A percentile compares a stretch with the other conserved stretches of the same genome.
phyloP scores from a whole-genome alignment of 2,113 vertebrate genomes.

The Etheostoma cragini region DNA sequence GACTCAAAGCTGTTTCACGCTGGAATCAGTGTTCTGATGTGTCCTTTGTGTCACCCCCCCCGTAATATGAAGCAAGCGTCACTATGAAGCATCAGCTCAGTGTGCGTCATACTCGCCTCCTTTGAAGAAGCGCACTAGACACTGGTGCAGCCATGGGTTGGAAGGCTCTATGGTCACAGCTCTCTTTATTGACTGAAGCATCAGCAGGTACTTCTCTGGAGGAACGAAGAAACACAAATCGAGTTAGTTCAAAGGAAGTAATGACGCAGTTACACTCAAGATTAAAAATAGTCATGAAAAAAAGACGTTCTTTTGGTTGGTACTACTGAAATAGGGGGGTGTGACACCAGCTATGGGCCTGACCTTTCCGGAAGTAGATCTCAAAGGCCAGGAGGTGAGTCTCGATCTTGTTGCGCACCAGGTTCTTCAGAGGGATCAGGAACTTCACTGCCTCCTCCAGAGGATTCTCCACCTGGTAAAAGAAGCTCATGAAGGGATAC shows the following conservation, averaged over 20 bases:
- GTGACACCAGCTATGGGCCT: neutral
- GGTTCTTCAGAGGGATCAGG: slow-evolving; percentile 93
- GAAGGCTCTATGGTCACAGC: slow-evolving; percentile 90
- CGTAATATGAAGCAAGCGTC: neutral
- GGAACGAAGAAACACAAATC: neutral
- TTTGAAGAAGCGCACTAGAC: slow-evolving; percentile 94
- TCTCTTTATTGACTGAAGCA: slow-evolving; percentile 95
- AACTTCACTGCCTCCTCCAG: slow-evolving; percentile 97
- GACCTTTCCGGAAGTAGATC: slow-evolving; percentile 97
- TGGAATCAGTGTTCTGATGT: neutral
- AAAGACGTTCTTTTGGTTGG: neutral
- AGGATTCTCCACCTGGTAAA: slow-evolving; percentile 89
- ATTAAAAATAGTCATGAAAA: too few relatives aligned
- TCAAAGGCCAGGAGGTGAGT: slow-evolving; percentile 97
- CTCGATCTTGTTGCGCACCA: slow-evolving; percentile 93
- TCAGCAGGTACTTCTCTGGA: slow-evolving; percentile 93
- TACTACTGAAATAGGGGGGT: neutral
- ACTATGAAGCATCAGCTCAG: neutral
- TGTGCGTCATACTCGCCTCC: slow-evolving; percentile 79
- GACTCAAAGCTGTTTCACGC: neutral
- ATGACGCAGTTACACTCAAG: neutral
- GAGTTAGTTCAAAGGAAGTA: neutral
- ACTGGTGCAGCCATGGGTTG: slow-evolving; percentile 96
- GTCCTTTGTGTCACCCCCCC: neutral
- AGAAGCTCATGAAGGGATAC: neutral